Conservation (phyloP, 2,888 invertebrate species). For the Morpho deidamia region DNA sequence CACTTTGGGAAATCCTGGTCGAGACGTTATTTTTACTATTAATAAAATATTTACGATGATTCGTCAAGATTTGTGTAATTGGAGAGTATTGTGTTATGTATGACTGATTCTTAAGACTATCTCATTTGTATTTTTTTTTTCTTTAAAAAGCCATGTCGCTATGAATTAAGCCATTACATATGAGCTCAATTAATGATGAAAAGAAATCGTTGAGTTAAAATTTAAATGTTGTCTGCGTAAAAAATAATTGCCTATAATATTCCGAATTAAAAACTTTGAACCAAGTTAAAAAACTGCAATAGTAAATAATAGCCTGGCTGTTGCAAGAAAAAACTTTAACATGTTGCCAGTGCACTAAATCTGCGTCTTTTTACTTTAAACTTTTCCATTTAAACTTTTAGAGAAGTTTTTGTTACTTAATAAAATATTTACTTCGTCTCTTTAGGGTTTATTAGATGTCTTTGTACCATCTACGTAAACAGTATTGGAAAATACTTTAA, state of each 20-base stretch:
- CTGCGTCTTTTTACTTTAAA: slow-evolving; percentile 52
- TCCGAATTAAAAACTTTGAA: slow-evolving; percentile 31
- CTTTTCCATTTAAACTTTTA: slow-evolving; percentile 60
- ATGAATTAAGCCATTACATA: no score
- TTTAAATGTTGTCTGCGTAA: background rate
- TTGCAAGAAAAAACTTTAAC: slow-evolving; percentile 40
- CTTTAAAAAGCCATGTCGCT: no score
- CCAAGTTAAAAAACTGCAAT: slow-evolving; percentile 20
- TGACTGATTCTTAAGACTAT: no score
- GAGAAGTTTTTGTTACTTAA: slow-evolving; percentile 20
- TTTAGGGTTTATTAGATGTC: background rate
- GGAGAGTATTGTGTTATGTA: no score
- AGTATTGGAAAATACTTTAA: background rate
- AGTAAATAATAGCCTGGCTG: slow-evolving; percentile 27
- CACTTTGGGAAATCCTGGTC: no score
- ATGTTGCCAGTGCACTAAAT: slow-evolving; percentile 48
- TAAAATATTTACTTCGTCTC: background rate
- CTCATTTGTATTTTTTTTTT: no score
- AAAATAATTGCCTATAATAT: slow-evolving; percentile 21
- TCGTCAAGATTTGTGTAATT: no score
- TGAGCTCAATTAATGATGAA: no score
- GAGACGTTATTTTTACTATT: no score
- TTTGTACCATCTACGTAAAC: background rate
- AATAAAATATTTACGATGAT: no score
- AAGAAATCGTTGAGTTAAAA: no score